phyloP scores from a whole-genome alignment of 2,113 vertebrate species.

The Meriones unguiculatus region DNA sequence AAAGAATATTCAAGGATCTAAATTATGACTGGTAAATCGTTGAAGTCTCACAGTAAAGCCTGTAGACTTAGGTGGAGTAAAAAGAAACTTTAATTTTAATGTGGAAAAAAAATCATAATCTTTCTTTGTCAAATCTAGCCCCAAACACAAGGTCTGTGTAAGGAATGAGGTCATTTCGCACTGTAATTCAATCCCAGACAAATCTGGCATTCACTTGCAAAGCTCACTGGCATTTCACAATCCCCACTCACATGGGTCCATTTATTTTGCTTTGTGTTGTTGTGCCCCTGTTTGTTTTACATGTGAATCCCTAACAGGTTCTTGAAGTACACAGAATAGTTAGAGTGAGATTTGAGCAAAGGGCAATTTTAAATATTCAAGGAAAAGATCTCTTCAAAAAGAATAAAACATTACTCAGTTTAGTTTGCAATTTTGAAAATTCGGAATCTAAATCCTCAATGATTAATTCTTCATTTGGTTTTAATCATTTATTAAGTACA shows the following conservation, averaged over 20 bases:
- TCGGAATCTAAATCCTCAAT: not conserved
- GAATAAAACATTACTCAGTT: not conserved
- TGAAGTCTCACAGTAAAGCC: not conserved
- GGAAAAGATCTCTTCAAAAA: constrained; percentile 39
- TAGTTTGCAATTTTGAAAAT: constrained; percentile 31
- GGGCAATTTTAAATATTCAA: constrained; percentile 11
- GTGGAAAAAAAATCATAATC: not conserved
- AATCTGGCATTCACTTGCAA: constrained; percentile 53
- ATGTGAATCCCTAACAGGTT: not conserved
- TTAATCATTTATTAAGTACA: not conserved
- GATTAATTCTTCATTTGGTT: not conserved
- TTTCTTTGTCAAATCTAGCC: constrained; percentile 21
- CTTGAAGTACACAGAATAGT: not conserved
- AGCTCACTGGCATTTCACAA: constrained; percentile 25
- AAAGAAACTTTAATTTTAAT: not conserved
- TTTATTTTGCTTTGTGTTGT: not conserved
- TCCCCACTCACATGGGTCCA: constrained; percentile 43
- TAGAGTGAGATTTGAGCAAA: not conserved
- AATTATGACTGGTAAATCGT: not conserved
- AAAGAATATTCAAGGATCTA: not conserved
- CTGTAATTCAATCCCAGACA: constrained; percentile 66
- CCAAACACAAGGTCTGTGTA: constrained; percentile 26
- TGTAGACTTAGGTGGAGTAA: rapidly evolving
- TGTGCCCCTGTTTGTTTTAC: not conserved
- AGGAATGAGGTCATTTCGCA: constrained; percentile 50